Base-by-base conservation (phyloP, 2,888 invertebrate species). In the Lepidochitona cinerea region DNA sequence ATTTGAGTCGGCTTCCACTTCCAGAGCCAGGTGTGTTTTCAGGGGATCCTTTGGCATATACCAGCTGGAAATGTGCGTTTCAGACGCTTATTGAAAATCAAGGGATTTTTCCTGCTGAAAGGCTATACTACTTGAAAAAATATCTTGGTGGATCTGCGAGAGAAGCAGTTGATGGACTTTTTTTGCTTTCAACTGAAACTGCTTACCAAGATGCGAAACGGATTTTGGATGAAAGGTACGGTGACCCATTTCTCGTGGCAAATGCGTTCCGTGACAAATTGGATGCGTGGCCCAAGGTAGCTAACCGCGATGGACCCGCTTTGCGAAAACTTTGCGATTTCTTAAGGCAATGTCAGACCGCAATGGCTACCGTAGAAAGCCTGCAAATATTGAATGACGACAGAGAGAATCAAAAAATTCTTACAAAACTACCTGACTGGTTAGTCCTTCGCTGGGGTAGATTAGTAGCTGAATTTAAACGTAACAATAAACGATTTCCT, bases 181-280 rank as follows among this genome's bases (percentile, higher is more conserved):
- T n/a, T n/a, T n/a, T n/a, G n/a, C n/a, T n/a, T n/a, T n/a, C n/a
- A n/a, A n/a, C n/a, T n/a, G n/a, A n/a, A n/a, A n/a, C n/a, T n/a
- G n/a, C n/a, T n/a, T n/a, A n/a, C n/a, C n/a, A n/a, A n/a, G n/a
- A n/a, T n/a, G n/a, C n/a, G n/a, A n/a, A n/a, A n/a, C 37, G 37
- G 49, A 37, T 53, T 76, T 32, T 52, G 73, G 5, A 75, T 76
- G n/a, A 75, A 77, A 68, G 14, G 79, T 1, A 75, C 66, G 77
- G 76, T 0, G 71, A 80, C 37, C 75, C 79, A 18, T 79, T 79
- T 59, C 37, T 78, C 37, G 37, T 79, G 14, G 74, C 71, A n/a
- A 71, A 59, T 12, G 75, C 77, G 23, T 79, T 78, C 69, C 49
- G 76, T 12, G 64, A 68, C 0, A 76, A 75, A 54, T 36, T 77